Base-by-base conservation (phyloP, 2,797 vertebrate genomes). In the Leucoraja ocellata region DNA sequence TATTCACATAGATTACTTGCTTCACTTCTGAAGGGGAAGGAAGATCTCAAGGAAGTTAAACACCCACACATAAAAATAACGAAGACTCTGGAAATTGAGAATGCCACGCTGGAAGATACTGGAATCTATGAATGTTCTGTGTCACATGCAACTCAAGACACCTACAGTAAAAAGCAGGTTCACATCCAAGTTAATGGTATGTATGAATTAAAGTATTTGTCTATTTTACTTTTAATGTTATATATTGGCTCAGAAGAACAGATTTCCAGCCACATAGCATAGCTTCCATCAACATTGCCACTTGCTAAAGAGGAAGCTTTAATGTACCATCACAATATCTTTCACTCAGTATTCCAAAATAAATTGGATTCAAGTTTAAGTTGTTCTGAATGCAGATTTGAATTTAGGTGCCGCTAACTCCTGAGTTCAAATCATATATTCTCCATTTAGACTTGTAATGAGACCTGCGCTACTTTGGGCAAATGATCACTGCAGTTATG, bases 61-160 rank as follows among this genome's bases (percentile, higher is more conserved):
- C 94, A 95, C 71, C 97, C 97, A 10, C 94, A 93, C 1, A 95
- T 96, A 94, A 97, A 96, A 93, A 94, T 98, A 95, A 94, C 97
- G 93, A 99, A 99, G 95, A 99, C 97, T 0, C 94, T 99, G 95
- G 98, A 96, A 0, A 97, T 99, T 95, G 95, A 97, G 0, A 95
- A 98, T 91, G 98, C 98, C 90, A 97, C 98, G 0, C 95, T 96
- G 94, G 98, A 99, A 94, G 99, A 99, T 96, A 98, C 97, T 0
- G 99, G 99, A 71, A 96, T 98, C 94, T 99, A 99, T 32, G 97
- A 98, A 36, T 99, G 99, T 94, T 97, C 97, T 83, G 98, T 98
- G 94, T 97, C 96, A 3, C 98, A 98, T 93, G 96, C 98, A 91
- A 97, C 97, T 32, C 98, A 95, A 94, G 97, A 97, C 32, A 96